Conservation (phyloP, 2,113 vertebrate genomes). For the Coptodon rendalli region DNA sequence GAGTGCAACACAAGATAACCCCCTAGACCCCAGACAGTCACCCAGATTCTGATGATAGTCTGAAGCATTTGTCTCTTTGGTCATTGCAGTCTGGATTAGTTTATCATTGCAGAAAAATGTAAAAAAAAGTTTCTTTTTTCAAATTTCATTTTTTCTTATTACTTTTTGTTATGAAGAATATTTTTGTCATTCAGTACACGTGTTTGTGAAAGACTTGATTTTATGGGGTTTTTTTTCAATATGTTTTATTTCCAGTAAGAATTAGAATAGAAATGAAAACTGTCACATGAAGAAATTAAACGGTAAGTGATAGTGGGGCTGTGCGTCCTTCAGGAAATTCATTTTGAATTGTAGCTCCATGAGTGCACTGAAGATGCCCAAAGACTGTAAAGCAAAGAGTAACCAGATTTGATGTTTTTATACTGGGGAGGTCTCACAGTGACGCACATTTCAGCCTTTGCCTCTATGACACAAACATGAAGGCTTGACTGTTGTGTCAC, state of each 20-base stretch:
- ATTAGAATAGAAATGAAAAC: background rate
- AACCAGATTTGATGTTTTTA: background rate
- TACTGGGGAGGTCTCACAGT: background rate
- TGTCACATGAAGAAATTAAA: background rate
- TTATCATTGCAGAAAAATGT: background rate
- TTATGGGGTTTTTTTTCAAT: background rate
- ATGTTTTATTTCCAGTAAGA: background rate
- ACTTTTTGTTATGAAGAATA: background rate
- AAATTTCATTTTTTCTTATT: background rate
- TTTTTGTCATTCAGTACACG: background rate
- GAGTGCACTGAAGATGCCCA: background rate
- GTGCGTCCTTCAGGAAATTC: background rate
- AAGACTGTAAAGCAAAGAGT: background rate
- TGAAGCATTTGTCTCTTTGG: background rate
- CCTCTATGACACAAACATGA: background rate
- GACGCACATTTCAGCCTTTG: background rate
- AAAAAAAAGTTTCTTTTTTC: background rate
- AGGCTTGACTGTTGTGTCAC: background rate
- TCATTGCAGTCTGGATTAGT: background rate
- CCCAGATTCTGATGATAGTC: background rate
- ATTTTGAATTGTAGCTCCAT: background rate
- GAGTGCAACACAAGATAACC: background rate
- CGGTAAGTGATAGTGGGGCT: background rate
- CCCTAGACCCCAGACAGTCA: accelerated
- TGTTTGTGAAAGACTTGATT: background rate